phyloP scores from a whole-genome alignment of 2,888 invertebrate genomes.

The Sesia apiformis region DNA sequence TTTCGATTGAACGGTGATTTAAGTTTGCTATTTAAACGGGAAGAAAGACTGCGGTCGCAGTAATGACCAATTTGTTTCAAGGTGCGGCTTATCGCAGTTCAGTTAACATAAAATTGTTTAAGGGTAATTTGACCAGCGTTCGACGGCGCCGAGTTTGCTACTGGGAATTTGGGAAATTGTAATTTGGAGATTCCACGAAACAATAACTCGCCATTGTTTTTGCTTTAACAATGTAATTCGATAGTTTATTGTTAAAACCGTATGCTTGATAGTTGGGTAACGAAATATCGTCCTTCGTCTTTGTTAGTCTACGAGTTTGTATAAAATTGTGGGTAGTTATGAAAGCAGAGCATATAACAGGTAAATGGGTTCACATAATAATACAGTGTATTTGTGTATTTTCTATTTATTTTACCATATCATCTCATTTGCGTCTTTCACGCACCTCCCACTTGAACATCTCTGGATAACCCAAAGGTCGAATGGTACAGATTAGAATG shows the following conservation, averaged over 20 bases:
- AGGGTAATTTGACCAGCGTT: slow-evolving; percentile 39
- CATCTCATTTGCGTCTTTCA: no score
- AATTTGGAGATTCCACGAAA: slow-evolving; percentile 22
- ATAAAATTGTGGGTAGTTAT: no score
- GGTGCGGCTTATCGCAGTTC: slow-evolving; percentile 17
- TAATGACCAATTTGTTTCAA: slow-evolving; percentile 7
- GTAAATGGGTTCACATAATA: no score
- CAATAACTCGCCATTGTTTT: slow-evolving; percentile 17
- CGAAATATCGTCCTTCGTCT: neutral
- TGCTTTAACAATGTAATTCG: slow-evolving; percentile 9
- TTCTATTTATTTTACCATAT: no score
- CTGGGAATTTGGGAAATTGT: slow-evolving; percentile 20
- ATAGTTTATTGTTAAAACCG: neutral
- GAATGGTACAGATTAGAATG: no score
- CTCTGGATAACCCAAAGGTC: no score
- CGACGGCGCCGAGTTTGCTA: slow-evolving; percentile 30
- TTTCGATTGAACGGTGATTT: neutral
- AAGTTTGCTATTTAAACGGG: neutral
- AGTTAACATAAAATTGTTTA: slow-evolving; percentile 18
- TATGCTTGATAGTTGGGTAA: neutral
- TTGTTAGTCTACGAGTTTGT: no score
- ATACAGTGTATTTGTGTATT: no score
- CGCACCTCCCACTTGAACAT: no score
- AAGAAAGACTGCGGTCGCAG: neutral
- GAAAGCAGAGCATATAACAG: no score